Evolutionary conservation across 2,113 vertebrate species (phyloP).

Genomic region (Phocoena phocoena): DNA sequence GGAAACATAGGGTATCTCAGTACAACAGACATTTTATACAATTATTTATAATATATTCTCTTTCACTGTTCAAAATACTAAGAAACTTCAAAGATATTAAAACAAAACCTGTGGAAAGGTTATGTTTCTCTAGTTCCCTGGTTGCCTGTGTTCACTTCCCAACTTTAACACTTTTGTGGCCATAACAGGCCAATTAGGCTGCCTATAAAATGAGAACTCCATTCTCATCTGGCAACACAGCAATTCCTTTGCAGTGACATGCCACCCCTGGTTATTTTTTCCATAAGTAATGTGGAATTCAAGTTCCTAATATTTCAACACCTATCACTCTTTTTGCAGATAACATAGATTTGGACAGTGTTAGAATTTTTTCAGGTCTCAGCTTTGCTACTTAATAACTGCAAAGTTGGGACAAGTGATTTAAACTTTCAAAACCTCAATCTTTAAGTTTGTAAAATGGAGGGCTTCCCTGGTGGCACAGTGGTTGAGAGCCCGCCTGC

Average conservation of each 20-base stretch:
- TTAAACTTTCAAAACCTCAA: neutral
- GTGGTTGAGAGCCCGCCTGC: too few species aligned
- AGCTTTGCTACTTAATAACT: neutral
- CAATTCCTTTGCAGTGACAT: neutral
- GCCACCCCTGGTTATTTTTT: neutral
- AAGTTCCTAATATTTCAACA: neutral
- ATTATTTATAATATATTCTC: neutral
- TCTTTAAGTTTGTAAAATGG: neutral
- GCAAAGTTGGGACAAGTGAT: neutral
- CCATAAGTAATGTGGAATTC: neutral
- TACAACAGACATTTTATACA: neutral
- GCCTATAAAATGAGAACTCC: neutral
- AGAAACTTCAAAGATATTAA: neutral
- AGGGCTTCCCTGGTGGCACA: too few species aligned
- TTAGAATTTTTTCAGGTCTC: neutral
- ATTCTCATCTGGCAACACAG: neutral
- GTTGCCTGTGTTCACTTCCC: neutral
- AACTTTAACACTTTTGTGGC: neutral
- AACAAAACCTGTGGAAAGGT: neutral
- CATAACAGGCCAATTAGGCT: neutral
- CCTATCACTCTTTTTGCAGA: neutral
- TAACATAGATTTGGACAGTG: neutral
- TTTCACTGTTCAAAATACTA: conserved; percentile 27
- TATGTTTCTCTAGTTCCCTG: neutral
- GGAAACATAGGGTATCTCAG: neutral